Base-by-base conservation (phyloP, 92 coral and sea anemone species). In the Porites cylindrica region DNA sequence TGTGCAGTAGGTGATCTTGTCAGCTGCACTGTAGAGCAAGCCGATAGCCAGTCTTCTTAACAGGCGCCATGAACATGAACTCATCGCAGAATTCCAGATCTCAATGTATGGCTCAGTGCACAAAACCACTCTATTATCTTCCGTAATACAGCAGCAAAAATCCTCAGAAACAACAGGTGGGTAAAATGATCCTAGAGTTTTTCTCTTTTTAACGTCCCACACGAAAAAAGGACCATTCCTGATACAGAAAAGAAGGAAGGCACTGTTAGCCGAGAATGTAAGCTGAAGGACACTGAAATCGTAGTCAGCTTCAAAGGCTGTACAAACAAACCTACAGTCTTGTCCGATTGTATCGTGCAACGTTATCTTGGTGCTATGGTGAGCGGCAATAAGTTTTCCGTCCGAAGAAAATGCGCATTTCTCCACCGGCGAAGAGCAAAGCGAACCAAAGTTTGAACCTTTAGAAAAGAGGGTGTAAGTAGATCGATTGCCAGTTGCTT, bases 181-280 rank as follows among this genome's bases (percentile, higher is more conserved):
- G 29, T 8, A 58, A 51, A 79, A 79, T 3, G 61, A 64, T 10
- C 51, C 29, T 3, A 1, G 10, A 0, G 43, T 2, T 47, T 7
- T 10, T 2, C 10, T 19, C 8, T 47, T 20, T 12, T 19, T 19
- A 47, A 79, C 83, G 66, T 65, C 19, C 74, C 83, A 65, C 2
- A 79, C 51, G 6, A 79, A 29, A 18, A 3, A 0, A n/a, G 38
- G n/a, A 6, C 6, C 5, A 21, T 7, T 2, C 10, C 8, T 51
- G 12, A 67, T 66, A 7, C 63, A 66, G 66, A n/a, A 66, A 67
- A 79, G 84, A 21, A 66, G 84, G 4, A 65, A 51, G 7, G 75
- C 7, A 56, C 18, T 17, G 64, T 79, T 75, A 7, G 50, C 32
- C 1, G 84, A 79, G 23, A 79, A 66, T 52, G 7, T 51, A 1